Percentiles rank a stretch among this genome's conserved stretches.
phyloP scores from a whole-genome alignment of 1,140 invertebrate species.

The Heliothis subflexa region DNA sequence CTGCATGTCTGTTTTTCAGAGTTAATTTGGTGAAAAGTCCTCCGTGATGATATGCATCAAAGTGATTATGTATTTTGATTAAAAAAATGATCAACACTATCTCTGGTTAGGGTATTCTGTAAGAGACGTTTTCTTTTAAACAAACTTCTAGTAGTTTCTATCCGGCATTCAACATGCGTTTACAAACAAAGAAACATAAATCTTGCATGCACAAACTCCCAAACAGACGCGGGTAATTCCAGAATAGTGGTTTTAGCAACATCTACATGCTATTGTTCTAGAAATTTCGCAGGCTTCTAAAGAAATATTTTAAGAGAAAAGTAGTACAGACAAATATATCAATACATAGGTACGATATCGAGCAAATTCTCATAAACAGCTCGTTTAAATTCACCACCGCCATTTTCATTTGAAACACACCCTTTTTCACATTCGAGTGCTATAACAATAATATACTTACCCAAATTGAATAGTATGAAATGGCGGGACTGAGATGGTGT shows the following conservation, averaged over 20 bases:
- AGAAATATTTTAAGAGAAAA: neutral
- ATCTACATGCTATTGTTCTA: neutral
- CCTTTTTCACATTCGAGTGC: neutral
- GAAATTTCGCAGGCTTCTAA: neutral
- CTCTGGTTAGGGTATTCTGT: no score
- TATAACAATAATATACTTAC: conserved; percentile 35
- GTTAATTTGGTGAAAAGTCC: no score
- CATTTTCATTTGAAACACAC: conserved; percentile 18
- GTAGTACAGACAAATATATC: conserved; percentile 6
- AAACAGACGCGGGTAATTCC: neutral
- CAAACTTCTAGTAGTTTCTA: no score
- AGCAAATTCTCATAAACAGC: conserved; percentile 5
- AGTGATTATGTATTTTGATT: no score
- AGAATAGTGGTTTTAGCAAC: neutral
- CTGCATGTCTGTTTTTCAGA: no score
- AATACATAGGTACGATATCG: neutral
- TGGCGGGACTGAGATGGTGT: conserved; percentile 12
- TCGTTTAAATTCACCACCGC: conserved; percentile 32
- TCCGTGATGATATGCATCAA: no score
- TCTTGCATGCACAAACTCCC: conserved; percentile 3
- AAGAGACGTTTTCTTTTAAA: no score
- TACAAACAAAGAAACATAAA: conserved; percentile 21
- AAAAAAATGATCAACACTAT: no score
- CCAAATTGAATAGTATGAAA: conserved; percentile 35
- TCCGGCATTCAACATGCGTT: neutral